Conservation (phyloP, 2,888 invertebrate species). For the Melanchra persicariae region DNA sequence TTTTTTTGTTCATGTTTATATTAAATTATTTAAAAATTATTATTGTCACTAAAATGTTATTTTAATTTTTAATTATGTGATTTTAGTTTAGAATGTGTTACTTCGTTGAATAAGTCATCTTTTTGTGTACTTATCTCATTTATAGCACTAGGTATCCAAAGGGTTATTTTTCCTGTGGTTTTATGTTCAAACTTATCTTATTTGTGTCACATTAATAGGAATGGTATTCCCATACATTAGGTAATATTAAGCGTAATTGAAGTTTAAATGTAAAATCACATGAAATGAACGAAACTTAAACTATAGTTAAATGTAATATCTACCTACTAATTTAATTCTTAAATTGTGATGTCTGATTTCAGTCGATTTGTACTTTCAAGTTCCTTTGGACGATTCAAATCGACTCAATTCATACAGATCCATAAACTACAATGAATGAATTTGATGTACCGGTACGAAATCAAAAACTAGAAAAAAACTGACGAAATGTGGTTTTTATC, state of each 20-base stretch:
- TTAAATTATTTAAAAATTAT: conserved; percentile 45
- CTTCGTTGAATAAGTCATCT: conserved; percentile 62
- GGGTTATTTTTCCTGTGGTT: conserved; percentile 75
- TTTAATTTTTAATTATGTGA: conserved; percentile 64
- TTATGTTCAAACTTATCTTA: conserved; percentile 74
- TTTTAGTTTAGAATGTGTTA: conserved; percentile 63
- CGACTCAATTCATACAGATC: conserved; percentile 44
- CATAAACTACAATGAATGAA: conserved; percentile 57
- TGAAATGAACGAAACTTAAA: conserved; percentile 77
- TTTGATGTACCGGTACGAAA: conserved; percentile 59
- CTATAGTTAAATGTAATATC: conserved; percentile 75
- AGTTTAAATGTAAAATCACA: conserved; percentile 81
- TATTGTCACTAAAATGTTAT: conserved; percentile 56
- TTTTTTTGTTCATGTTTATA: conserved; percentile 66
- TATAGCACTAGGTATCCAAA: conserved; percentile 68
- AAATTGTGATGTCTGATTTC: conserved; percentile 58
- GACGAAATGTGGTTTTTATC: conserved; percentile 69
- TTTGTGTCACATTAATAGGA: conserved; percentile 53
- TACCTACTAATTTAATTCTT: conserved; percentile 77
- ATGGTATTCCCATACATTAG: conserved; percentile 65
- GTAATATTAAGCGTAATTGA: conserved; percentile 58
- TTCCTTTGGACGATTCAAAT: conserved; percentile 38
- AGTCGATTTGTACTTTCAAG: conserved; percentile 50
- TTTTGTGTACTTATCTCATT: conserved; percentile 63
- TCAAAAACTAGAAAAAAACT: conserved; percentile 60